These are phyloP conservation scores for Apocrypta bakeri DNA, from an alignment of 1,140 invertebrate species.

Conservation along the genomic window DNA sequence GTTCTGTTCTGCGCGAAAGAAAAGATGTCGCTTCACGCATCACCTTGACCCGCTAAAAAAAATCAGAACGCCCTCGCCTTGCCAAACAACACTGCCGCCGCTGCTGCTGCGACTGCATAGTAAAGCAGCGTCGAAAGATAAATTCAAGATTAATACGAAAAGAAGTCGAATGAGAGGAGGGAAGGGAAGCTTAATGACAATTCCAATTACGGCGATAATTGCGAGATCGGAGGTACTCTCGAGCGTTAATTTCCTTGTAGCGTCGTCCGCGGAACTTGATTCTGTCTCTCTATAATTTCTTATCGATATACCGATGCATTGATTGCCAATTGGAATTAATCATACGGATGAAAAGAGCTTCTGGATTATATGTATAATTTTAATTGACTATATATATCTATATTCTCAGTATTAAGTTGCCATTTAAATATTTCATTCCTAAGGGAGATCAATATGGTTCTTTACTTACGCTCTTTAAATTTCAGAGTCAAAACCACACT, in stretches of 20 bases:
- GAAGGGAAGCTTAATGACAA: not conserved
- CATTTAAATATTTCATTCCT: too few species aligned
- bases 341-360: not conserved
- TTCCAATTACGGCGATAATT: constrained; percentile 5
- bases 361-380: not conserved
- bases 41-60: constrained; percentile 37
- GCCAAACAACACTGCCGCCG: not conserved
- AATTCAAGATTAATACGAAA: constrained; percentile 37
- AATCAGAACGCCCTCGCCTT: constrained; percentile 18
- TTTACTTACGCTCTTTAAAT: too few species aligned
- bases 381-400: not conserved
- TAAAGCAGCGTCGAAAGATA: constrained; percentile 12
- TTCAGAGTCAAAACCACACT: too few species aligned
- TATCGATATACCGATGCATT: not conserved
- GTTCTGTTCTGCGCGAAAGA: not conserved
- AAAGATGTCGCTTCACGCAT: constrained; percentile 7
- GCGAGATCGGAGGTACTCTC: not conserved
- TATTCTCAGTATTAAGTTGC: too few species aligned
- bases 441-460: too few species aligned
- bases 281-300: not conserved
- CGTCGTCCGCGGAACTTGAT: not conserved
- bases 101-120: too few species aligned
- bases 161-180: not conserved
- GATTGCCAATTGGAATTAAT: not conserved
- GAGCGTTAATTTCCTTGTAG: not conserved